Base-by-base conservation (phyloP, 1,140 invertebrate species). In the Drosophila simulans region DNA sequence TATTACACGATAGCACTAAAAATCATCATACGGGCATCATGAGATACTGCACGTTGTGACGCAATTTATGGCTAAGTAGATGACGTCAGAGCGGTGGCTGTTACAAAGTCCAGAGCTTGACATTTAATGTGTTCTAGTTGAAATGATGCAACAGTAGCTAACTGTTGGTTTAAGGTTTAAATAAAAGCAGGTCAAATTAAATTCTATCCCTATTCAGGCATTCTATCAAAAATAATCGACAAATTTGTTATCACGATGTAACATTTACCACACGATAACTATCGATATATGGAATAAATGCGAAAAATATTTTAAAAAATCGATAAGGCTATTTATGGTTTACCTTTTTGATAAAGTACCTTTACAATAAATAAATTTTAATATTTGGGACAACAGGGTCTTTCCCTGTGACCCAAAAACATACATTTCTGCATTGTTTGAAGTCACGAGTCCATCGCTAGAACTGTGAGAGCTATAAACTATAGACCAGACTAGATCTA, bases 371-470 rank as follows among this genome's bases (percentile, higher is more conserved):
- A 8, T 31, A 0, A 2, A 31, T 3, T 31, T 31, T 31, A 31
- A 11, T 7, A 55, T 27, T 20, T 2, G 3, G 49, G 5, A 3
- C 10, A 27, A 31, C 0, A 39, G 12, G 63, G 22, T 22, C 63
- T 22, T 22, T 22, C 20, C 20, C 20, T 22, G 3, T 22, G 20
- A 22, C 20, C 20, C 3, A 3, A 22, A 22, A 22, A 49, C 31
- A 59, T 7, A 3, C 12, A 20, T 20, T 15, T 1, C 40, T 59
- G 49, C 46, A 39, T 39, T 48, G n/a, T 53, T 10, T 27, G 8
- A 2, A 25, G 42, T 68, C 77, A 79, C 69, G 56, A 25, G 31
- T 13, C 59, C 80, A 75, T 63, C 77, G 39, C 68, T 53, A 86
- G 15, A 31, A 53, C 35, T 40, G 20, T 58, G 31, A 81, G 15